Percentiles rank a stretch among this genome's conserved stretches.
Evolutionary conservation across 37 sponge, comb jelly and placozoan species (phyloP).

Genomic region (Halichondria panicea): DNA sequence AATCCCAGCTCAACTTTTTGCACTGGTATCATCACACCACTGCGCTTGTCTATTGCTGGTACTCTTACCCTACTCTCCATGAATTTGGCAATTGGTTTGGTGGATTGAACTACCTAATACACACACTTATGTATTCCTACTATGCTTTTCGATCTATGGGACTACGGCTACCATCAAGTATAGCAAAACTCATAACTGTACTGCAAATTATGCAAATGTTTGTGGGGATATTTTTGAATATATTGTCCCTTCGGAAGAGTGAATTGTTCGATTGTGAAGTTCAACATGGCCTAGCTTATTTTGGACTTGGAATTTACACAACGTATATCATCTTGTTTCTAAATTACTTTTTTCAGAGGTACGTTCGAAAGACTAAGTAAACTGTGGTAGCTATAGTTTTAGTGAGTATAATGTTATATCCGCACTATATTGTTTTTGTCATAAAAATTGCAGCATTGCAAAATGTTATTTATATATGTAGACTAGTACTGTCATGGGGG

Average conservation of each 20-base stretch:
- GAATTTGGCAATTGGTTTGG: conserved; percentile 45
- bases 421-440: too few relatives aligned
- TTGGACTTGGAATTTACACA: conserved; percentile 57
- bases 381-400: too few relatives aligned
- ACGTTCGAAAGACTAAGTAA: conserved; percentile 26
- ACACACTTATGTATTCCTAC: conserved; percentile 20
- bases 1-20: conserved; percentile 80
- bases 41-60: conserved; percentile 44
- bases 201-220: conserved; percentile 74
- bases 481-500: too few relatives aligned
- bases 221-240: conserved; percentile 58
- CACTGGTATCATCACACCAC: conserved; percentile 75
- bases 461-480: too few relatives aligned
- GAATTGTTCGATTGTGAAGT: too few relatives aligned
- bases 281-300: conserved; percentile 32
- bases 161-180: conserved; percentile 16
- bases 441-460: too few relatives aligned
- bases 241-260: not conserved
- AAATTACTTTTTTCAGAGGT: conserved; percentile 73
- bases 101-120: not conserved
- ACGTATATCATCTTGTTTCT: conserved; percentile 81
- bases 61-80: not conserved
- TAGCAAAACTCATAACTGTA: conserved; percentile 48
- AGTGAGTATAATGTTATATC: too few relatives aligned
- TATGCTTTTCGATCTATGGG: conserved; percentile 65